These are phyloP conservation scores for Psittacula derbiana DNA, from an alignment of 2,797 vertebrate genomes.

Conservation along the genomic window DNA sequence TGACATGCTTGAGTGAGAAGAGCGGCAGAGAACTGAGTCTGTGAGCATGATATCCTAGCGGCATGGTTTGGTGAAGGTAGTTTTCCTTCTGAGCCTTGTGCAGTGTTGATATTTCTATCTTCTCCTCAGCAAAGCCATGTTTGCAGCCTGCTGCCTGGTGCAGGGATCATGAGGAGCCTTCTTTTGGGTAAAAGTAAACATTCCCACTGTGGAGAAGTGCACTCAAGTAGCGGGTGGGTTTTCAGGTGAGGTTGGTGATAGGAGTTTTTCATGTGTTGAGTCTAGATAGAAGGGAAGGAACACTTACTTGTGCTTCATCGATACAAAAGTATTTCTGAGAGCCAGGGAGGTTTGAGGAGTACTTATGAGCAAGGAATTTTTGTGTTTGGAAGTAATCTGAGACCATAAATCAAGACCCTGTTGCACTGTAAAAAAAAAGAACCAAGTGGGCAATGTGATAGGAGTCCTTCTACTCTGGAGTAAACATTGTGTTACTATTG, in stretches of 20 bases:
- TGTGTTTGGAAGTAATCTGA: neutral
- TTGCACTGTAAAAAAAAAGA: neutral
- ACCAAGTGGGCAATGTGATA: neutral
- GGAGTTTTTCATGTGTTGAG: neutral
- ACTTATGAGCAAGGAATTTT: neutral
- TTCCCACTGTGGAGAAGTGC: neutral
- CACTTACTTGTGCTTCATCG: neutral
- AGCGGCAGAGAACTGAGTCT: neutral
- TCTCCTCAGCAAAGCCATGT: neutral
- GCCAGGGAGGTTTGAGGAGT: neutral
- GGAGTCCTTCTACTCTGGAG: neutral
- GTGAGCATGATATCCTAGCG: fast-evolving
- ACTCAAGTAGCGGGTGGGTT: neutral
- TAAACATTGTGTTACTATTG: neutral
- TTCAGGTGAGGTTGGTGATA: neutral
- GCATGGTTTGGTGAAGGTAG: neutral
- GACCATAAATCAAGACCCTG: neutral
- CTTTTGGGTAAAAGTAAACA: neutral
- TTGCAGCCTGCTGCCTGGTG: neutral
- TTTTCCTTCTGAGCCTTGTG: neutral
- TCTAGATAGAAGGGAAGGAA: neutral
- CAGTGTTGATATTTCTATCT: neutral
- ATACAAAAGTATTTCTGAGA: neutral
- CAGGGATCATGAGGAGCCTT: neutral
- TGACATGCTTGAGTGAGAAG: neutral